These are phyloP conservation scores for Conus betulinus DNA, from an alignment of 1,140 invertebrate species.

Conservation along the genomic window DNA sequence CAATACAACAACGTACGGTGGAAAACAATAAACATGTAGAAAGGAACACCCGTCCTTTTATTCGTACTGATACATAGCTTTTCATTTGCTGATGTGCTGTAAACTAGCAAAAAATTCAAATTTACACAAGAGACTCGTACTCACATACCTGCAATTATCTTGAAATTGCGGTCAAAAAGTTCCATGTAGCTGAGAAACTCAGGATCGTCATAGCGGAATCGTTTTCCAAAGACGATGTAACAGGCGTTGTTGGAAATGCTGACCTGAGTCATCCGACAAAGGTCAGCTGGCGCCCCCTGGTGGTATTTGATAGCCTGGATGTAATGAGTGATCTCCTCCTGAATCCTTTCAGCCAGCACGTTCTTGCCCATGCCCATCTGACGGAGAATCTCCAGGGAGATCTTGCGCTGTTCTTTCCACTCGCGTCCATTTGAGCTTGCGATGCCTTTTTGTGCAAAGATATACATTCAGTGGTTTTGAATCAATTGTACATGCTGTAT, in stretches of 20 bases:
- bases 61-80: too few species aligned
- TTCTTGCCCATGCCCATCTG: constrained; percentile 85
- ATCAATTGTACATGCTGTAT: too few species aligned
- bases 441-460: constrained; percentile 37
- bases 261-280: constrained; percentile 27
- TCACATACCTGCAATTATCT: background rate
- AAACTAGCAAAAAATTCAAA: too few species aligned
- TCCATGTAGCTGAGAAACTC: constrained; percentile 37
- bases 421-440: constrained; percentile 82
- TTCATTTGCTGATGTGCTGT: too few species aligned
- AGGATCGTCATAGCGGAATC: constrained; percentile 74
- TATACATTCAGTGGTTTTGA: too few species aligned
- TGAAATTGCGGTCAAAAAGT: constrained; percentile 23
- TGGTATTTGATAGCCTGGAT: constrained; percentile 12
- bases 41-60: too few species aligned
- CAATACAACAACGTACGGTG: too few species aligned
- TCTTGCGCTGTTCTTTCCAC: constrained; percentile 89
- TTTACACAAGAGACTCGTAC: too few species aligned
- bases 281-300: constrained; percentile 39
- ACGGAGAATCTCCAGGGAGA: constrained; percentile 84
- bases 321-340: constrained; percentile 44
- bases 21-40: too few species aligned
- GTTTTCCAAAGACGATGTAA: constrained; percentile 46
- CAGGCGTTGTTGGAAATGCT: constrained; percentile 53
- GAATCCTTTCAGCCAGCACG: constrained; percentile 83